Percentiles rank a stretch among this genome's conserved stretches.
These are phyloP conservation scores for Aphaenogaster rudis DNA, from an alignment of 1,140 invertebrate species.

Conservation along the genomic window DNA sequence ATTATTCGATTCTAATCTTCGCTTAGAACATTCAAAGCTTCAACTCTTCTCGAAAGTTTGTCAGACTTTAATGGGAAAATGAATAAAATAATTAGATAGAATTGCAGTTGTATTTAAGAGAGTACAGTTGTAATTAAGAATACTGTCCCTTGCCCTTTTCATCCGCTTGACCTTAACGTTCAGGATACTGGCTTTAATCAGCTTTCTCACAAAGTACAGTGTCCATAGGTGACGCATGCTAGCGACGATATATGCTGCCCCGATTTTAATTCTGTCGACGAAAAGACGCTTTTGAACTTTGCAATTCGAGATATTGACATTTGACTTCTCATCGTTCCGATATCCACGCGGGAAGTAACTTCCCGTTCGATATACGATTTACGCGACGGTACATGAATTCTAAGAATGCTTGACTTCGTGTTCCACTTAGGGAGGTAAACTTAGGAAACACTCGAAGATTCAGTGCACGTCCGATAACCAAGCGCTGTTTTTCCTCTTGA, in stretches of 20 bases:
- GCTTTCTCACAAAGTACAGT: background rate
- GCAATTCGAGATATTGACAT: background rate
- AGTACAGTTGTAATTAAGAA: slow-evolving; percentile 9
- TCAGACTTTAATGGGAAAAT: slow-evolving; percentile 49
- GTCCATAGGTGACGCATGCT: background rate
- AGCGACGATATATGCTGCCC: background rate
- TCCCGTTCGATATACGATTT: slow-evolving; percentile 20
- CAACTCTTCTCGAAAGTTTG: slow-evolving; percentile 23
- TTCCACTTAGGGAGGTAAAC: slow-evolving; percentile 32
- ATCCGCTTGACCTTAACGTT: background rate
- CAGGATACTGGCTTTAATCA: background rate
- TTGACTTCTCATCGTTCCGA: background rate
- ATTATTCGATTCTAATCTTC: slow-evolving; percentile 7
- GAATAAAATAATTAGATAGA: slow-evolving; percentile 34
- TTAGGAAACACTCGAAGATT: slow-evolving; percentile 38
- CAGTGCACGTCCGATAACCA: slow-evolving; percentile 12
- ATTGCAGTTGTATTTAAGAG: slow-evolving; percentile 28
- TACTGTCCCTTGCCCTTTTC: background rate
- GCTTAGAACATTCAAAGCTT: slow-evolving; percentile 21
- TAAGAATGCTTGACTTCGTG: slow-evolving; percentile 23
- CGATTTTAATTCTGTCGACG: background rate
- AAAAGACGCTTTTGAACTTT: background rate
- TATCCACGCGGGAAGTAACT: background rate
- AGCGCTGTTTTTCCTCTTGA: slow-evolving; percentile 28
- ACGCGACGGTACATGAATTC: slow-evolving; percentile 27